Percentiles rank a stretch among this genome's conserved stretches.
Evolutionary conservation across 1,140 invertebrate species (phyloP).

Genomic region (Drosophila pachea): DNA sequence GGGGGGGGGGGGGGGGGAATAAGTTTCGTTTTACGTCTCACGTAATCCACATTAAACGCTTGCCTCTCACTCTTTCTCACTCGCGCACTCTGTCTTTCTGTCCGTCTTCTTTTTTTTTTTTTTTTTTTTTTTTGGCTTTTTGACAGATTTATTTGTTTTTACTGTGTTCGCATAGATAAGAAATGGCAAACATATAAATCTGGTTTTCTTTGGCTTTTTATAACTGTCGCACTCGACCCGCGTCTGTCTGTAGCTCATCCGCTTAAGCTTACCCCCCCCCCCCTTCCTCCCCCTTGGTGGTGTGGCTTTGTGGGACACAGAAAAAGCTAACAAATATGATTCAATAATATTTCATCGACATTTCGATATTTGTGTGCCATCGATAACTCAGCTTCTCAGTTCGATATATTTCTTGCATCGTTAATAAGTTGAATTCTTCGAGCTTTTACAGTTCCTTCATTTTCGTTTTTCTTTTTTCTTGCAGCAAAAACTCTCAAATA

Average conservation of each 20-base stretch:
- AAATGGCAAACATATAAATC: constrained; percentile 18
- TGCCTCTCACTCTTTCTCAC: neutral
- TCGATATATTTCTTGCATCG: too few species aligned
- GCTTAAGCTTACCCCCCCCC: too few species aligned
- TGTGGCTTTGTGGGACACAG: neutral
- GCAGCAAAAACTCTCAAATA: neutral
- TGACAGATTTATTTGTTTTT: constrained; percentile 46
- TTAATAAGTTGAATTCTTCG: too few species aligned
- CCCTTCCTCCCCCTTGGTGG: too few species aligned
- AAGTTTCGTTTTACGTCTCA: constrained; percentile 40
- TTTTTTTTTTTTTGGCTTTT: constrained; percentile 9
- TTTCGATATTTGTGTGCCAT: too few species aligned
- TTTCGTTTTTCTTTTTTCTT: neutral
- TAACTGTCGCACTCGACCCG: neutral
- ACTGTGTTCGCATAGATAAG: constrained; percentile 34
- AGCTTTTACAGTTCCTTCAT: too few species aligned
- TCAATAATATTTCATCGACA: too few species aligned
- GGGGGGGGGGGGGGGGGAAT: too few species aligned
- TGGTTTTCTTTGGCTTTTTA: neutral
- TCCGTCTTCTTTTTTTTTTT: neutral
- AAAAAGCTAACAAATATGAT: too few species aligned
- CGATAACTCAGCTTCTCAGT: too few species aligned
- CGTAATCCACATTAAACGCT: constrained; percentile 46
- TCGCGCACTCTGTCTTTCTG: neutral
- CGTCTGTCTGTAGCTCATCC: too few species aligned